Percentiles rank a stretch among this genome's conserved stretches.
Conservation (phyloP, 1,140 invertebrate species). For the Procambarus clarkii region DNA sequence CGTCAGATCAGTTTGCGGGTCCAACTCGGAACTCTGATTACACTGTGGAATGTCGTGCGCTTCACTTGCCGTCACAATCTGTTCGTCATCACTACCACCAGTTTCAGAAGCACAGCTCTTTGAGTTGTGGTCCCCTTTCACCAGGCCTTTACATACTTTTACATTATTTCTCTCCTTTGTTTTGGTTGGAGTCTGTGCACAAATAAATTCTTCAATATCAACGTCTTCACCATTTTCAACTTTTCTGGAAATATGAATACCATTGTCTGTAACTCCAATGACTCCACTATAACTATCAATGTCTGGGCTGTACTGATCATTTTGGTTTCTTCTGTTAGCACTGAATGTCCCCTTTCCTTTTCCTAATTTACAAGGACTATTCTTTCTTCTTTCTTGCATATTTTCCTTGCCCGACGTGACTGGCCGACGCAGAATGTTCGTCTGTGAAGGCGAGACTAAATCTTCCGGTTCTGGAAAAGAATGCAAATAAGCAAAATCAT, state of each 20-base stretch:
- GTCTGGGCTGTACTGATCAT: background rate
- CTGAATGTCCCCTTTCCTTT: background rate
- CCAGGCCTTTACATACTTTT: background rate
- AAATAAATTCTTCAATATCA: background rate
- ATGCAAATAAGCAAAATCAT: background rate
- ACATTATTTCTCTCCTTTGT: background rate
- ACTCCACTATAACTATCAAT: background rate
- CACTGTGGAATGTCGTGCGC: background rate
- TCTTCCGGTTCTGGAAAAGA: background rate
- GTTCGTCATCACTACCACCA: background rate
- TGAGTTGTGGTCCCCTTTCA: background rate
- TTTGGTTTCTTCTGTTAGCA: background rate
- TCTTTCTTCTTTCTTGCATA: background rate
- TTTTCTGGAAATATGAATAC: background rate
- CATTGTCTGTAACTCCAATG: background rate
- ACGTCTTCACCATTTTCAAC: background rate
- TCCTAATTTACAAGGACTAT: background rate
- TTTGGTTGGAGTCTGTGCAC: background rate
- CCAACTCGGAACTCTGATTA: background rate
- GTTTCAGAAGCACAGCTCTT: background rate
- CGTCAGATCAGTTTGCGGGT: background rate
- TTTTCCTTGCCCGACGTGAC: background rate
- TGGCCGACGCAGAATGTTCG: background rate
- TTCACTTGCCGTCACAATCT: background rate
- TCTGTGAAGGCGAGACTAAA: background rate